Evolutionary conservation across 2,888 invertebrate genomes (phyloP).

Genomic region (Heteropelma amictum): DNA sequence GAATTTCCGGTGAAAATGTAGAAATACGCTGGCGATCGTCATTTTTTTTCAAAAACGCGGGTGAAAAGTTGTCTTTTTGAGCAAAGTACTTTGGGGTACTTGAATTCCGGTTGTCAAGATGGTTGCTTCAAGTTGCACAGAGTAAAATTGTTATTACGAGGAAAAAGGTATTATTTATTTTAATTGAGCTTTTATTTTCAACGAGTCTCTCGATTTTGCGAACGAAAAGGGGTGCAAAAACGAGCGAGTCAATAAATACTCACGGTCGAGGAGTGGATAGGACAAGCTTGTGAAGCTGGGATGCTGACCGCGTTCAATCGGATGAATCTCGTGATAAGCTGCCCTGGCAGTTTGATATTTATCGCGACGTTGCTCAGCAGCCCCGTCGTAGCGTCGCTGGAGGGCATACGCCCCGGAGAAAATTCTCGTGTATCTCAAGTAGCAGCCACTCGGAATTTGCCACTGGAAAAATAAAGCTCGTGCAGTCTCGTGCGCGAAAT

Average conservation of each 20-base stretch:
- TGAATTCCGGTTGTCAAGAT: too few relatives aligned
- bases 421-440: constrained; percentile 72
- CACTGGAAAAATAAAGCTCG: constrained; percentile 60
- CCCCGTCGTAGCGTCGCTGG: constrained; percentile 61
- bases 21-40: too few relatives aligned
- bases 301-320: constrained; percentile 64
- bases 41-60: too few relatives aligned
- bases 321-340: constrained; percentile 72
- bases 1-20: too few relatives aligned
- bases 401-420: constrained; percentile 72
- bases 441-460: constrained; percentile 74
- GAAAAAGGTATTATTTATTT: too few relatives aligned
- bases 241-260: constrained; percentile 63
- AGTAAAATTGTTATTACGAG: too few relatives aligned
- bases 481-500: constrained; percentile 7
- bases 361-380: constrained; percentile 63
- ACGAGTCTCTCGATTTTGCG: too few relatives aligned
- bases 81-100: too few relatives aligned
- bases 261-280: constrained; percentile 68
- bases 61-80: too few relatives aligned
- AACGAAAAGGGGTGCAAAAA: neutral
- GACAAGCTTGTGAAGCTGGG: constrained; percentile 49
- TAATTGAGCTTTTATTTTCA: too few relatives aligned
- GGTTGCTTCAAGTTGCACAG: too few relatives aligned
- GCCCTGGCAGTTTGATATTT: constrained; percentile 66